phyloP scores from a whole-genome alignment of 2,888 invertebrate genomes.

The Norana najaformis region DNA sequence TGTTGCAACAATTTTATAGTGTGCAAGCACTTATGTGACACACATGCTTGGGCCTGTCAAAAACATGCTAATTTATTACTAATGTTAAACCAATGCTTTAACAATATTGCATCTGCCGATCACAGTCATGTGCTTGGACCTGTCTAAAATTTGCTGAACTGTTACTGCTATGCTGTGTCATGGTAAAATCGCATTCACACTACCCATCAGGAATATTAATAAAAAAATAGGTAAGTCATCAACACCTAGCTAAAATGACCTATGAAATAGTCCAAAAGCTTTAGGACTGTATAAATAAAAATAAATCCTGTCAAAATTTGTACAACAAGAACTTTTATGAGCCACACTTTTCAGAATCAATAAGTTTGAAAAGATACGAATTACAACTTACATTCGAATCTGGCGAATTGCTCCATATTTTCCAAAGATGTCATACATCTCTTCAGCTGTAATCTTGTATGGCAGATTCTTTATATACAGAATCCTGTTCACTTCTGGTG shows the following conservation, averaged over 20 bases:
- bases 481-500: constrained; percentile 97
- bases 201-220: neutral
- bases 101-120: no score
- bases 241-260: neutral
- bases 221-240: neutral
- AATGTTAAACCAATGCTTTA: neutral
- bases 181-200: neutral
- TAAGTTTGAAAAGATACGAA: neutral
- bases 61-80: neutral
- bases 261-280: neutral
- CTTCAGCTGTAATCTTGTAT: constrained; percentile 98
- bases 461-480: constrained; percentile 95
- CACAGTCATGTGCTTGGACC: no score
- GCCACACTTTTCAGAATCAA: neutral
- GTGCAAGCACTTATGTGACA: neutral
- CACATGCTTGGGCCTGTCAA: neutral
- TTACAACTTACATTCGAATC: constrained; percentile 84
- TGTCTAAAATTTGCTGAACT: no score
- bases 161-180: neutral
- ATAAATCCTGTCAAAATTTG: neutral
- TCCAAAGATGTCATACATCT: constrained; percentile 99
- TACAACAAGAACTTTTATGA: neutral
- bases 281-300: neutral
- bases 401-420: constrained; percentile 99
- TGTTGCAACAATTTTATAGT: neutral